phyloP scores from a whole-genome alignment of 2,113 vertebrate genomes.

The Poicephalus gulielmi region DNA sequence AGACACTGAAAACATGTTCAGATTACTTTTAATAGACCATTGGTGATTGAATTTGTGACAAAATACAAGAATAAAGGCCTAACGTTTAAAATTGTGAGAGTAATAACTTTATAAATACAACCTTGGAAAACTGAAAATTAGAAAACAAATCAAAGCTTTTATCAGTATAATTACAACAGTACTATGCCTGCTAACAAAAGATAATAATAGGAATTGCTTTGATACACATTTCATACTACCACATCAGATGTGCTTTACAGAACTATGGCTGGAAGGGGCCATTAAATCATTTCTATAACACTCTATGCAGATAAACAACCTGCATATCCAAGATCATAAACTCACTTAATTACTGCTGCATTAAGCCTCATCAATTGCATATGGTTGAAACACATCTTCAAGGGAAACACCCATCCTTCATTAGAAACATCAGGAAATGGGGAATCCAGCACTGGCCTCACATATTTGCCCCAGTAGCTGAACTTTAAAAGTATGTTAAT shows the following conservation, averaged over 20 bases:
- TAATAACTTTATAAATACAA: not conserved
- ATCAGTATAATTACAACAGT: not conserved
- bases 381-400: not conserved
- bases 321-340: constrained; percentile 17
- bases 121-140: not conserved
- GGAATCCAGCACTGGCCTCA: not conserved
- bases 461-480: not conserved
- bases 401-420: not conserved
- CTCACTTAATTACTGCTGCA: not conserved
- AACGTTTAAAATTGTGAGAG: not conserved
- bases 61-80: not conserved
- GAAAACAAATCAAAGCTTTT: not conserved
- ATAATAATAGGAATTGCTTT: not conserved
- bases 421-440: not conserved
- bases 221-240: not conserved
- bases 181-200: not conserved
- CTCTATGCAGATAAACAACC: not conserved
- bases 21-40: not conserved
- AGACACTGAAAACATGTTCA: not conserved
- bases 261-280: constrained; percentile 2
- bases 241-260: not conserved
- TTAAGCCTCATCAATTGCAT: not conserved
- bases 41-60: not conserved
- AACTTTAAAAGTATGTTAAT: not conserved
- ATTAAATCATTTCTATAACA: constrained; percentile 26